Evolutionary conservation across 2,797 vertebrate genomes (phyloP).

Genomic region (Graptemys geographica): DNA sequence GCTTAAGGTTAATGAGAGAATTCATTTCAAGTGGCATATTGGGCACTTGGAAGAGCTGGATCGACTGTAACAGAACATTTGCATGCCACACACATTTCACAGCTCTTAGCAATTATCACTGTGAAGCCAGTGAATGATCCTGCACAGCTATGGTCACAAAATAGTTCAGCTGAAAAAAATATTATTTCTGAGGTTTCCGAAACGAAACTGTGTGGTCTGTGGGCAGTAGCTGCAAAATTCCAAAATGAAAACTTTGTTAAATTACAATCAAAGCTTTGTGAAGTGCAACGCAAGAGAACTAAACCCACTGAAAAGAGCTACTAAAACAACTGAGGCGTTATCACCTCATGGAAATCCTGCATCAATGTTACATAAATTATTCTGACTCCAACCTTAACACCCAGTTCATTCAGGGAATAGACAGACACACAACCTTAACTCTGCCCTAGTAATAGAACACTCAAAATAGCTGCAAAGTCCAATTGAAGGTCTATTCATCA

Average conservation of each 20-base stretch:
- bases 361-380: background rate
- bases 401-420: background rate
- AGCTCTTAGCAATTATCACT: background rate
- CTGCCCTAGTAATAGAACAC: background rate
- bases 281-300: accelerated
- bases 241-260: background rate
- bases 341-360: background rate
- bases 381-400: background rate
- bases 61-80: constrained; percentile 18
- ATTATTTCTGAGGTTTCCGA: background rate
- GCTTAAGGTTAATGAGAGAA: constrained; percentile 66
- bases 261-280: background rate
- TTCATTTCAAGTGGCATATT: constrained; percentile 49
- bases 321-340: background rate
- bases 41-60: constrained; percentile 8
- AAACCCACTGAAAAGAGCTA: background rate
- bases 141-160: background rate
- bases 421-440: background rate
- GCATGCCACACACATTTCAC: accelerated
- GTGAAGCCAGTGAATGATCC: background rate
- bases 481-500: background rate
- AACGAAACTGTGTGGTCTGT: background rate
- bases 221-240: background rate
- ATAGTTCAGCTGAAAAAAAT: background rate
- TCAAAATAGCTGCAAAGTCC: background rate